Base-by-base conservation (phyloP, 1,140 invertebrate species). In the Drosophila ananassae region DNA sequence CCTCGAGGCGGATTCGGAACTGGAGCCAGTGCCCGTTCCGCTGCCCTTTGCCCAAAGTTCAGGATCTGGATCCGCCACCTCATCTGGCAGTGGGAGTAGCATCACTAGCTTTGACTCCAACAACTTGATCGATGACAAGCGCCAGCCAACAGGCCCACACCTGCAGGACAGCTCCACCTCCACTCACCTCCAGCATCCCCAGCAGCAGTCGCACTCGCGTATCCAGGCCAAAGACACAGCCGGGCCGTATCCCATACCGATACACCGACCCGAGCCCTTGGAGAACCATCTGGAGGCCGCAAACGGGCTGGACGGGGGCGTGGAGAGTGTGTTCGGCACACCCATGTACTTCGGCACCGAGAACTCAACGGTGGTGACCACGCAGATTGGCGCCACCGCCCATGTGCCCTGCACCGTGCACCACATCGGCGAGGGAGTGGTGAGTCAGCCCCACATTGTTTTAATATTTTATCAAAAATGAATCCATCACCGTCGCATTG, bases 391-490 rank as follows among this genome's bases (percentile, higher is more conserved):
- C 10, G 96, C 96, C 50, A 96, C 95, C 2, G 96, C 96, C 2
- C 93, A 96, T 25, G 92, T 97, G 37, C 96, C 96, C 9, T 97
- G 96, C 92, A 94, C 96, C 50, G 95, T 97, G 30, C 95, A 95
- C 79, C 96, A 97, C 90, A 95, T 97, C 74, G 96, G 96, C 51
- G 96, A 97, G 85, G 96, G 96, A 81, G 95, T 96, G 93, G 96
- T 97, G 92, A 96, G 96, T 93, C 78, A 75, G 73, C 32, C 30
- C 13, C 30, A 30, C 52, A 68, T 78, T 89, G 66, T 76, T 78
- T 87, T 62, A 87, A 87, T 89, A 82, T 73, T 79, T 89, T 83
- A 89, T 87, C 75, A 63, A 78, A 87, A 75, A 60, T 34, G 61
- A 85, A 85, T 85, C 77, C 74, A 87, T 82, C 82, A 87, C 34